Evolutionary conservation across 2,797 vertebrate genomes (phyloP).

Genomic region (Sebastes aleutianus): DNA sequence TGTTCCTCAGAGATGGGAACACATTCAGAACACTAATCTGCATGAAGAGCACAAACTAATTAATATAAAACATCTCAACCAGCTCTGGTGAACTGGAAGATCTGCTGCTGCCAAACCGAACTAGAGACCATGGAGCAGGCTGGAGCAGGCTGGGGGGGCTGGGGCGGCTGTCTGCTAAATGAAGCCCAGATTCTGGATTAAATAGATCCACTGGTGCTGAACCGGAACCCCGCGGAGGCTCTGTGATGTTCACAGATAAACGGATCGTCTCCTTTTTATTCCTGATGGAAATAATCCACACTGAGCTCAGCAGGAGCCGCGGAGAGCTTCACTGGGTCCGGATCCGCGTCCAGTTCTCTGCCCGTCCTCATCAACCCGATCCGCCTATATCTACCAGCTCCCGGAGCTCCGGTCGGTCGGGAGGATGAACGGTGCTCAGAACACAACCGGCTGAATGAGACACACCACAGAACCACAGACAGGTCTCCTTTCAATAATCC

Average conservation of each 20-base stretch:
- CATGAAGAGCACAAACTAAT: background rate
- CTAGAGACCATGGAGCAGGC: background rate
- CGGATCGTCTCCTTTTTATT: background rate
- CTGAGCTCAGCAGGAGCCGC: background rate
- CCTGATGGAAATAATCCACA: background rate
- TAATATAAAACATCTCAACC: background rate
- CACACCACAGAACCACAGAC: too few species aligned
- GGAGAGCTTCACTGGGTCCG: background rate
- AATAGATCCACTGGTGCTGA: background rate
- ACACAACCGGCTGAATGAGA: too few species aligned
- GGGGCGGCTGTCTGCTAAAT: constrained; percentile 12
- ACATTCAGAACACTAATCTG: background rate
- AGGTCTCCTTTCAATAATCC: background rate
- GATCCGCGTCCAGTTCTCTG: constrained; percentile 14
- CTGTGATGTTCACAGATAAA: background rate
- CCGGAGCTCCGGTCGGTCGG: constrained; percentile 15
- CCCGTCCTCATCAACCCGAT: constrained; percentile 5
- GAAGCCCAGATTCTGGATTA: background rate
- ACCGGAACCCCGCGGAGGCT: background rate
- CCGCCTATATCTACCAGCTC: constrained; percentile 41
- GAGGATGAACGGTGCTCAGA: too few species aligned
- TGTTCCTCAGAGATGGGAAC: constrained; percentile 2
- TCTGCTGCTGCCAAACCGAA: too few species aligned
- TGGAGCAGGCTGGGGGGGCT: background rate
- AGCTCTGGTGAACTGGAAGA: too few species aligned